These are phyloP conservation scores for Catamblyrhynchus diadema DNA, from an alignment of 2,797 vertebrate genomes.

Conservation along the genomic window DNA sequence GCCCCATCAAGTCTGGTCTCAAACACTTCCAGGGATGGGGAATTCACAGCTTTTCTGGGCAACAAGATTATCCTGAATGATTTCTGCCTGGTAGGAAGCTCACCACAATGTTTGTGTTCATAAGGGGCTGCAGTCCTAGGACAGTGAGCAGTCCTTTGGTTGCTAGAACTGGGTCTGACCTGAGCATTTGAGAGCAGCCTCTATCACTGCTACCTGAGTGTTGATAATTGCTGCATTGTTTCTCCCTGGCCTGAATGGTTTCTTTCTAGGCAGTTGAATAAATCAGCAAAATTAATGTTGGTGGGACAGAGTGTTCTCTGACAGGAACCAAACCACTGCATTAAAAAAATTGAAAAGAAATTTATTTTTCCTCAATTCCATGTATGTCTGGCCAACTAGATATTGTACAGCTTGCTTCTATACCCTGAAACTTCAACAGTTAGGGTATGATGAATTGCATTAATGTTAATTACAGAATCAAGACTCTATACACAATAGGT, in stretches of 20 bases:
- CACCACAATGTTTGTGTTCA: not conserved
- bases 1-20: not conserved
- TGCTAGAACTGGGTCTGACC: not conserved
- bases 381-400: not conserved
- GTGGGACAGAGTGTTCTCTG: not conserved
- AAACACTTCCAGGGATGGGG: not conserved
- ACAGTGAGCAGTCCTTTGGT: not conserved
- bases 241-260: not conserved
- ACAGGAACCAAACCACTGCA: not conserved
- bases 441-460: not conserved
- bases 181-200: not conserved
- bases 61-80: not conserved
- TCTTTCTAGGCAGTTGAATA: not conserved
- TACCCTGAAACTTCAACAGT: not conserved
- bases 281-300: not conserved
- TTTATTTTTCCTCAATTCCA: not conserved
- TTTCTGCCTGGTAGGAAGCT: not conserved
- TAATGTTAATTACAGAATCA: not conserved
- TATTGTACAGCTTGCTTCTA: not conserved
- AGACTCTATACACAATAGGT: not conserved
- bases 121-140: not conserved
- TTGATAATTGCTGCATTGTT: not conserved
- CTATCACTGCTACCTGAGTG: not conserved
- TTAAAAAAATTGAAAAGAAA: not conserved
- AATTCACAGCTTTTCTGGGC: not conserved